Base-by-base conservation (phyloP, 2,888 invertebrate genomes). In the Stenotaenia linearis region DNA sequence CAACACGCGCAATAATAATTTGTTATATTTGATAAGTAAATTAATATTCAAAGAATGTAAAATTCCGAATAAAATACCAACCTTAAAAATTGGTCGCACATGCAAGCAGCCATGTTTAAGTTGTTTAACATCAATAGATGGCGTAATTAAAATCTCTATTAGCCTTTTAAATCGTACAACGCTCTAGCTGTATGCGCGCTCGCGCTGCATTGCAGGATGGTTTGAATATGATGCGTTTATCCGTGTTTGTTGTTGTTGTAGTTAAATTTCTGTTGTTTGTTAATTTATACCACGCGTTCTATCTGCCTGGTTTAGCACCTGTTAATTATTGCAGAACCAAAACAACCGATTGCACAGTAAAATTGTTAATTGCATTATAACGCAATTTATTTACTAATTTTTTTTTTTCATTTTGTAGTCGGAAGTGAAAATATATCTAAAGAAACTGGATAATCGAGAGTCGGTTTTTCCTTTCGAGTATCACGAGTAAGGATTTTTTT, bases 381-480 rank as follows among this genome's bases (percentile, higher is more conserved):
- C 23, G n/a, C n/a, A n/a, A 61, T 61, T 4, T 21, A 61, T 61
- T 21, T 61, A 23, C 9, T n/a, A n/a, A n/a, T 30, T 28, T 75
- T 10, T n/a, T 40, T 32, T 80, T 78, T 12, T 10, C 40, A 76
- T 81, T 81, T 82, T 80, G 93, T 90, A 98, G 98, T 91, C 91
- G 81, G 91, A 93, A 83, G 92, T 99, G 32, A 90, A 91, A 69
- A 88, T 99, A 25, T 98, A 92, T 85, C 99, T 99, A 0, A 99
- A 99, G 87, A 92, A 98, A 82, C 89, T 99, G 80, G 98, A 99
- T 86, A 96, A 97, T n/a, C 95, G 97, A 86, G 97, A 98, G 86
- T 96, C 96, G 32, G 95, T 97, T n/a, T n/a, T n/a, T n/a, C n/a
- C n/a, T n/a, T n/a, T n/a, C n/a, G n/a, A n/a, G n/a, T n/a, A n/a